Percentiles rank a stretch among this genome's conserved stretches.
Evolutionary conservation across 2,797 vertebrate species (phyloP).

Genomic region (Diglossa cyanea): DNA sequence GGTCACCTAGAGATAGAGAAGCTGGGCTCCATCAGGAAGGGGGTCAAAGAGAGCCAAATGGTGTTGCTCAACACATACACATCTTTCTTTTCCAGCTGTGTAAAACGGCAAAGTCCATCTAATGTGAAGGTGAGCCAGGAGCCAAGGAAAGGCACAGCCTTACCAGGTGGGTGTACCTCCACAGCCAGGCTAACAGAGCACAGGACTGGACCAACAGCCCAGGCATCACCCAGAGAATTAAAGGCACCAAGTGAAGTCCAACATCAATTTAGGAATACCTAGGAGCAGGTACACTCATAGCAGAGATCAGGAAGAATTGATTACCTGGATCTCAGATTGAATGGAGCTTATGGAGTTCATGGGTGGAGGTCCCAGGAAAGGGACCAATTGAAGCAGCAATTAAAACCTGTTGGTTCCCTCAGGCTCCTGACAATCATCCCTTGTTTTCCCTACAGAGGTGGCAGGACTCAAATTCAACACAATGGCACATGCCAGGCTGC

Average conservation of each 20-base stretch:
- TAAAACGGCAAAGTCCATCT: neutral
- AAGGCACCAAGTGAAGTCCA: neutral
- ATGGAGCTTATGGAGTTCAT: neutral
- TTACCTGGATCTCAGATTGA: neutral
- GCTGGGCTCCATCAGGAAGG: neutral
- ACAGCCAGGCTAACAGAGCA: neutral
- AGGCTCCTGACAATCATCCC: neutral
- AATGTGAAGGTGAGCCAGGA: neutral
- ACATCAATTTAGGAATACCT: neutral
- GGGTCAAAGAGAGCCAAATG: neutral
- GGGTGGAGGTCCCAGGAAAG: neutral
- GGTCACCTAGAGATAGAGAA: neutral
- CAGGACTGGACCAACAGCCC: neutral
- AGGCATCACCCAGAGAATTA: neutral
- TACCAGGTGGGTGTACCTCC: neutral
- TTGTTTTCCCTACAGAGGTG: neutral
- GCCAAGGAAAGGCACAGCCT: neutral
- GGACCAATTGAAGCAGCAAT: neutral
- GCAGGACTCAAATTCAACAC: neutral
- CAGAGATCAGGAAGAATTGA: neutral
- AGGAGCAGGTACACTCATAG: accelerated
- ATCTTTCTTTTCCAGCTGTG: neutral
- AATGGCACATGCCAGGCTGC: accelerated
- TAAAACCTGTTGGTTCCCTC: neutral
- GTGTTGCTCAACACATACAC: neutral